Evolutionary conservation across 1,140 invertebrate species (phyloP), one percentile per base, ranked within the genome.

Genomic region (Atta texana): DNA sequence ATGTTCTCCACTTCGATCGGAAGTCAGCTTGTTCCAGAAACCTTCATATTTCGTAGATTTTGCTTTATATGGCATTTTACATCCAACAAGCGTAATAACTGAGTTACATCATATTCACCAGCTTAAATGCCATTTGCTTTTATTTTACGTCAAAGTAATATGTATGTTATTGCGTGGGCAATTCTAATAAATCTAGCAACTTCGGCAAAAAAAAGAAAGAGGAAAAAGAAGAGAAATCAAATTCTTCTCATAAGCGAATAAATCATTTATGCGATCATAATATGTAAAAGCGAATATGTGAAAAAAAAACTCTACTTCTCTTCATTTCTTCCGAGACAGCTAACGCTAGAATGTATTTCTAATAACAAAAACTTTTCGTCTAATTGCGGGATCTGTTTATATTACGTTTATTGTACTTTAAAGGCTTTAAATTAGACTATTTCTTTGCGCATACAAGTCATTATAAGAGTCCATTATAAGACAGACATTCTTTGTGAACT

Each of bases 301-400:
- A 6, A 39, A 64, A 12, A 64, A 64, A 44, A 14, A 1, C n/a
- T 7, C 16, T 39, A 39, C 34, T 8, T 21, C 8, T 21, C 8
- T 28, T 77, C 10, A 44, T 16, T 21, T 61, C 21, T 21, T 61
- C n/a, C 5, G 21, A 44, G 14, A 49, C 6, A 16, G 31, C 8
- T 75, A 18, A 39, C 16, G 7, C 21, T 7, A 76, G 12, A 39
- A 24, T 39, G n/a, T 14, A 4, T 1, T 24, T 18, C n/a, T 64
- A 77, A 77, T 44, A 16, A 24, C 2, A 28, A 44, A 44, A 77
- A 64, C 4, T 63, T 64, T 77, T 63, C n/a, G 0, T 77, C 39
- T 77, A 77, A 7, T 14, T 5, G 0, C 3, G 2, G 21, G 0
- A 3, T 49, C 18, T 2, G 6, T 49, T 78, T 51, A 21, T 18